phyloP scores from a whole-genome alignment of 2,888 invertebrate species.

The Zaprionus obscuricornis region DNA sequence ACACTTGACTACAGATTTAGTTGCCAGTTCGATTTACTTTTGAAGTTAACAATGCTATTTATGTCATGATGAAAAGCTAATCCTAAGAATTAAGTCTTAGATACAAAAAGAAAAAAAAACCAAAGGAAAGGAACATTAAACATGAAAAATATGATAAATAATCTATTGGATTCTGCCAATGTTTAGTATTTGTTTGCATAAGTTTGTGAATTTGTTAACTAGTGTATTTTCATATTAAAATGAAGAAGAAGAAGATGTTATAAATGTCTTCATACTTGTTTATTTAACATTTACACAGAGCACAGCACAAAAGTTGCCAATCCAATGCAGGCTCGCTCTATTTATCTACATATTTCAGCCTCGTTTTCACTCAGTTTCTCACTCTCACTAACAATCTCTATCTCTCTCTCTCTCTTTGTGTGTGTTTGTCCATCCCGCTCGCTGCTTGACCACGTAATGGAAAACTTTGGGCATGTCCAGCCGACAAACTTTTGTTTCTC shows the following conservation, averaged over 20 bases:
- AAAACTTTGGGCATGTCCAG: conserved; percentile 55
- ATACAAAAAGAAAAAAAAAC: neutral
- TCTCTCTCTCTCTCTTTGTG: neutral
- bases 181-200: no score
- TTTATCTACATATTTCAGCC: conserved; percentile 40
- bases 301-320: conserved; percentile 39
- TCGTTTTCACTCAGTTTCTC: neutral
- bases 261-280: conserved; percentile 63
- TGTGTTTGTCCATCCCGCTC: neutral
- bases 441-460: conserved; percentile 50
- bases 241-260: conserved; percentile 32
- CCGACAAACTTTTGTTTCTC: conserved; percentile 43
- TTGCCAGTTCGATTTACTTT: no score
- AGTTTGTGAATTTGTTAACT: conserved; percentile 4
- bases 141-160: conserved; percentile 5
- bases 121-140: neutral
- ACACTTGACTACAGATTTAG: conserved; percentile 32
- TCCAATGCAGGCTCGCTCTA: conserved; percentile 38
- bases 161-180: no score
- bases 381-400: neutral
- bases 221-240: conserved; percentile 27
- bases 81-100: conserved; percentile 4
- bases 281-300: conserved; percentile 68
- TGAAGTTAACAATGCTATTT: no score
- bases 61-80: no score